phyloP scores from a whole-genome alignment of 2,797 vertebrate species.

The Oryzias dopingdopingensis region DNA sequence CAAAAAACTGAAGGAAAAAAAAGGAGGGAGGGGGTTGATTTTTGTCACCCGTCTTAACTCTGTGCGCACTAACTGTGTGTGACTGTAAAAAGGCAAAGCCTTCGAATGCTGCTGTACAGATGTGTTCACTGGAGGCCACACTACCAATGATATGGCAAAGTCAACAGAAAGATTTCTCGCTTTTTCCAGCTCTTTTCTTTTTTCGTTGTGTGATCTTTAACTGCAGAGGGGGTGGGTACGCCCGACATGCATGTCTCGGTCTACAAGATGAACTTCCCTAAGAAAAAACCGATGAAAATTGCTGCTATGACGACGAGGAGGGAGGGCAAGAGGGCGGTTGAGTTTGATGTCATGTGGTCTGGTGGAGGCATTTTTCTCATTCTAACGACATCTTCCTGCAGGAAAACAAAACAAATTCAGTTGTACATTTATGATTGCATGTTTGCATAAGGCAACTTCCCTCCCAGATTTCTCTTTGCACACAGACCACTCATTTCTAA shows the following conservation, averaged over 20 bases:
- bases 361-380: constrained; percentile 88
- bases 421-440: too few relatives aligned
- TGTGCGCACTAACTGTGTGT: constrained; percentile 83
- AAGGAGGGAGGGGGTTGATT: neutral
- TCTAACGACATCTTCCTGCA: constrained; percentile 89
- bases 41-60: constrained; percentile 24
- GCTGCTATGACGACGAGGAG: constrained; percentile 98
- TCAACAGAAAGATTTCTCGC: constrained; percentile 84
- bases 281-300: constrained; percentile 99
- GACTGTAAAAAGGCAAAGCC: constrained; percentile 85
- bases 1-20: constrained; percentile 49
- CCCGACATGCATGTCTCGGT: constrained; percentile 84
- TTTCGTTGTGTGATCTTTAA: constrained; percentile 49
- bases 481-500: constrained; percentile 37
- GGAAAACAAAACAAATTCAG: neutral
- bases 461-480: too few relatives aligned
- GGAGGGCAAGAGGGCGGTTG: constrained; percentile 89
- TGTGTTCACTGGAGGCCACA: constrained; percentile 49
- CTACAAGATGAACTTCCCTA: constrained; percentile 99
- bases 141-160: constrained; percentile 95
- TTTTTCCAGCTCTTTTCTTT: constrained; percentile 56
- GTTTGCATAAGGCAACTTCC: too few relatives aligned
- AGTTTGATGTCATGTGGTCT: constrained; percentile 85
- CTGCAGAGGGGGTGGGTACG: constrained; percentile 66
- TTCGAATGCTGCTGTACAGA: constrained; percentile 76